Evolutionary conservation across 2,113 vertebrate genomes (phyloP).

Genomic region (Psettodes erumei): DNA sequence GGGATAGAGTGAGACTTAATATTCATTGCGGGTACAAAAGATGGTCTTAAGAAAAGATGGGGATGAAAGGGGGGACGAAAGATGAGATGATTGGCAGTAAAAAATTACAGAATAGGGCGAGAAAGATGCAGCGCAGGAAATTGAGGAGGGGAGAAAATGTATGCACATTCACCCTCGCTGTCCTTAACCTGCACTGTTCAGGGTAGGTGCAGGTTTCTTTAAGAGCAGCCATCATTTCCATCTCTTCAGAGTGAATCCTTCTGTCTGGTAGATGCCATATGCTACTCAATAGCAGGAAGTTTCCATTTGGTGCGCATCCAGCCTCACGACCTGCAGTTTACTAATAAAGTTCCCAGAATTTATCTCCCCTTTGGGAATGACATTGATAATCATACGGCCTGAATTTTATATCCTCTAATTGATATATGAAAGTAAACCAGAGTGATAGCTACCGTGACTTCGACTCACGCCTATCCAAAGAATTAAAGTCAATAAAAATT

Average conservation of each 20-base stretch:
- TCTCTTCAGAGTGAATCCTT: conserved; percentile 38
- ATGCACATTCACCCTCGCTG: conserved; percentile 58
- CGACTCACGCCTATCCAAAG: conserved; percentile 70
- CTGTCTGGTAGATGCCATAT: conserved; percentile 4
- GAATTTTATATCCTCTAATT: conserved; percentile 76
- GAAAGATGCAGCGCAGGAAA: conserved; percentile 38
- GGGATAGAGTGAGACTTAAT: conserved; percentile 42
- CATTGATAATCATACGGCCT: conserved; percentile 71
- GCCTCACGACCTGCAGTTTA: conserved; percentile 50
- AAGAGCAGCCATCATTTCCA: conserved; percentile 47
- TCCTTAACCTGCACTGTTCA: conserved; percentile 15
- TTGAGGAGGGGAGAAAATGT: conserved; percentile 37
- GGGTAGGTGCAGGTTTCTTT: conserved; percentile 18
- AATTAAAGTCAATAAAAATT: conserved; percentile 78
- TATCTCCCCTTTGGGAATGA: conserved; percentile 52
- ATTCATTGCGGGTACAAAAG: conserved; percentile 55
- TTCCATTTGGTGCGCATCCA: conserved; percentile 47
- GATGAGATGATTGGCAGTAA: conserved; percentile 59
- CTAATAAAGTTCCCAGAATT: conserved; percentile 56
- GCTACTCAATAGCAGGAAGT: conserved; percentile 32
- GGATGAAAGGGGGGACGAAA: conserved; percentile 45
- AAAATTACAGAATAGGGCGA: conserved; percentile 47
- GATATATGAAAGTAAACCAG: conserved; percentile 79
- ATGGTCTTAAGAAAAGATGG: conserved; percentile 36
- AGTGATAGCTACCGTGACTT: conserved; percentile 66